These are phyloP conservation scores for Rhopalosiphum nymphaeae DNA, from an alignment of 2,888 invertebrate genomes.

Conservation along the genomic window DNA sequence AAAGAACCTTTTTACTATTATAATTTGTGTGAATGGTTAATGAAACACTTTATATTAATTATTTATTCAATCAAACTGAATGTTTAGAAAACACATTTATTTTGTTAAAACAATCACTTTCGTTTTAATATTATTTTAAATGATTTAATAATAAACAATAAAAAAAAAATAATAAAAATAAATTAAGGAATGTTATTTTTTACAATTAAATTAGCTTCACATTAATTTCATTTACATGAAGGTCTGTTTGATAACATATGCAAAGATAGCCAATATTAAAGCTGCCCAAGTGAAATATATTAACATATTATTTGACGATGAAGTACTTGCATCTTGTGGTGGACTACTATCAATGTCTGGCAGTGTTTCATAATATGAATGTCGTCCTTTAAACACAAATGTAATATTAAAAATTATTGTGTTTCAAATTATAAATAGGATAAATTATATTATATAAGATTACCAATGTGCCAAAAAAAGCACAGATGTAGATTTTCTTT, in stretches of 20 bases:
- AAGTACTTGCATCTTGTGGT: background rate
- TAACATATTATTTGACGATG: conserved; percentile 19
- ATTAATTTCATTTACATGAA: background rate
- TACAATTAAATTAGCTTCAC: background rate
- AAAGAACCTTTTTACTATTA: background rate
- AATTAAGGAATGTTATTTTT: conserved; percentile 21
- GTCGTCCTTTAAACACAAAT: conserved; percentile 41
- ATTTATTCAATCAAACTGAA: background rate
- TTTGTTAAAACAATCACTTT: conserved; percentile 5
- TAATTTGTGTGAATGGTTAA: background rate
- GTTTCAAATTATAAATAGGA: background rate
- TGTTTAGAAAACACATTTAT: background rate
- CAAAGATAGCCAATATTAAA: conserved; percentile 38
- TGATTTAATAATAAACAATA: background rate
- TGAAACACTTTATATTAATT: background rate
- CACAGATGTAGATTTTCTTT: background rate
- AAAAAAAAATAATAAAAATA: conserved; percentile 5
- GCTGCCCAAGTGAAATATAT: conserved; percentile 8
- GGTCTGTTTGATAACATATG: background rate
- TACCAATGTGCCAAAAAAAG: background rate
- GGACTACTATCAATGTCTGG: conserved; percentile 36
- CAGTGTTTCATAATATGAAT: conserved; percentile 45
- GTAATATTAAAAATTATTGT: background rate
- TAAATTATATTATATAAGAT: background rate
- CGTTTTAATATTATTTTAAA: background rate